Percentiles rank a stretch among this genome's conserved stretches.
Evolutionary conservation across 2,797 vertebrate species (phyloP).

Genomic region (Ibycter americanus): DNA sequence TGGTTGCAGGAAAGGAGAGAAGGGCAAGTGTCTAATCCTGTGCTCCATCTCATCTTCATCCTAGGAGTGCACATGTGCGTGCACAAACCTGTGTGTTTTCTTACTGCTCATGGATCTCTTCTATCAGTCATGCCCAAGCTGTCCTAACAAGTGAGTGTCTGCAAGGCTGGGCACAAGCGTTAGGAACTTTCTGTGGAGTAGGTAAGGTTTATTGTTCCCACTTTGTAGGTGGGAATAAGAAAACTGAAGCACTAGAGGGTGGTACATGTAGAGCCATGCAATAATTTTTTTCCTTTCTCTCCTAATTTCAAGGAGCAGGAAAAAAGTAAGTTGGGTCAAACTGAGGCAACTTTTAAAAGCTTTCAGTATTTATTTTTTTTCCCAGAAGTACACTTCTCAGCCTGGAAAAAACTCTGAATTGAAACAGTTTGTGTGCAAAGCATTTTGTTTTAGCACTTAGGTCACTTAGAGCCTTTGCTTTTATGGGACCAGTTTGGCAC

Average conservation of each 20-base stretch:
- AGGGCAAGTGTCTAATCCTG: not conserved
- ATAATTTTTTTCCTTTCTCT: not conserved
- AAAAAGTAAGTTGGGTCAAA: not conserved
- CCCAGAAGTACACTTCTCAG: not conserved
- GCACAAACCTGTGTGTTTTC: not conserved
- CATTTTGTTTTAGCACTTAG: not conserved
- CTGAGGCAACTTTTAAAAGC: not conserved
- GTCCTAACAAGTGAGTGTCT: not conserved
- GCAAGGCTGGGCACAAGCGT: not conserved
- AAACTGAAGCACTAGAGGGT: not conserved
- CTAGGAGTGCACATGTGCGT: fast-evolving
- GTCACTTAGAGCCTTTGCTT: not conserved
- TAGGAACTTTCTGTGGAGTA: not conserved
- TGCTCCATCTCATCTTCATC: not conserved
- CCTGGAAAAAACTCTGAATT: not conserved
- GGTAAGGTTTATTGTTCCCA: not conserved
- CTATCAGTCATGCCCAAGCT: not conserved
- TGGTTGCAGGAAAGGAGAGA: not conserved
- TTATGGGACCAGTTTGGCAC: not conserved
- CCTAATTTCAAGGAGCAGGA: not conserved
- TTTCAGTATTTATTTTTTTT: not conserved
- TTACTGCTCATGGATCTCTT: not conserved
- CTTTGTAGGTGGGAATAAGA: not conserved
- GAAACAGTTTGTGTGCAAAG: not conserved
- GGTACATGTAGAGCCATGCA: not conserved